These are phyloP conservation scores for Procambarus clarkii DNA, from an alignment of 1,140 invertebrate genomes.

Conservation along the genomic window DNA sequence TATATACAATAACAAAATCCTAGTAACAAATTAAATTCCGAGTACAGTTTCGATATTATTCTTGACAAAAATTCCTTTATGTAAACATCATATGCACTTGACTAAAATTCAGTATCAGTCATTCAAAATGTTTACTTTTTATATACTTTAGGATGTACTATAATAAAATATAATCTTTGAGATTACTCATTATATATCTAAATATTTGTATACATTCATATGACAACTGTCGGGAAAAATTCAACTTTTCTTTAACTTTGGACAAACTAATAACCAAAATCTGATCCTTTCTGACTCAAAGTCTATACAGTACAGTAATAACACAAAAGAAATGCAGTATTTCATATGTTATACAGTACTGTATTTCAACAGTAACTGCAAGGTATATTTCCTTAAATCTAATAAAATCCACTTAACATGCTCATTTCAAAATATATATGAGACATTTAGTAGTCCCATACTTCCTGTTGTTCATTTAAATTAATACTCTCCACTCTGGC, in stretches of 20 bases:
- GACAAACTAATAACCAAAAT: background rate
- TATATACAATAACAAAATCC: background rate
- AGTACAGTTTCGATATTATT: background rate
- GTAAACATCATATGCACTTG: background rate
- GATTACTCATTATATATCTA: background rate
- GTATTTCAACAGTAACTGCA: constrained; percentile 5
- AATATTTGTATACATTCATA: background rate
- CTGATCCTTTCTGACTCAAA: background rate
- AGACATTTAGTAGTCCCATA: constrained; percentile 18
- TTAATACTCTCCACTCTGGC: constrained; percentile 52
- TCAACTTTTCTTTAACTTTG: background rate
- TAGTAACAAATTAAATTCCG: background rate
- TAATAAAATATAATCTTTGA: background rate
- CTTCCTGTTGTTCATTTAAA: constrained; percentile 21
- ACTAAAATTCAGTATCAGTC: background rate
- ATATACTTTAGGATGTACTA: background rate
- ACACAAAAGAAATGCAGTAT: background rate
- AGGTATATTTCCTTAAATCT: constrained; percentile 25
- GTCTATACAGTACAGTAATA: background rate
- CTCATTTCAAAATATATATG: constrained; percentile 17
- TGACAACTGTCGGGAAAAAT: background rate
- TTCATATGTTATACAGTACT: background rate
- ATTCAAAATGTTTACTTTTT: background rate
- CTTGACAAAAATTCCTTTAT: background rate
- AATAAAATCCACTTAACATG: constrained; percentile 2